phyloP scores from a whole-genome alignment of 2,113 vertebrate species.

The Forbesichthys papilliferus region DNA sequence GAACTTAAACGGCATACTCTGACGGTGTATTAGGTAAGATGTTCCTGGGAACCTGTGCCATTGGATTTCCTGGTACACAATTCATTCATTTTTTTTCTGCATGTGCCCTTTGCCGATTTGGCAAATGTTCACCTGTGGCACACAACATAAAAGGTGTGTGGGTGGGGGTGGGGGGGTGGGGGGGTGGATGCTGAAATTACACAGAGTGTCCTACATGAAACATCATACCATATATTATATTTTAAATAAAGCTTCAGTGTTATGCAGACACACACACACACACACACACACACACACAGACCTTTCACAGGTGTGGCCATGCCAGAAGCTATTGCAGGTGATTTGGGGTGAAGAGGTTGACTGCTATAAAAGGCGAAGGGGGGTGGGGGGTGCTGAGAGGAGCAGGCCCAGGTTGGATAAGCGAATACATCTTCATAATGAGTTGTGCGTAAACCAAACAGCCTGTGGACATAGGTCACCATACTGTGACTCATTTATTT shows the following conservation, averaged over 20 bases:
- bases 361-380: background rate
- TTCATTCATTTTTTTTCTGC: background rate
- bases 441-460: background rate
- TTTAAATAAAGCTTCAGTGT: too few species aligned
- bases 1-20: conserved; percentile 13
- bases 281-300: conserved; percentile 2
- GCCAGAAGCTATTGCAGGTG: background rate
- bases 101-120: background rate
- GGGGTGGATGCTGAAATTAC: background rate
- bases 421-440: conserved; percentile 1
- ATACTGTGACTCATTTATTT: background rate
- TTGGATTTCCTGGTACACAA: conserved; percentile 15
- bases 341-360: background rate
- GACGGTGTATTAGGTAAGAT: background rate
- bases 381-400: background rate
- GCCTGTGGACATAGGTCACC: conserved; percentile 3
- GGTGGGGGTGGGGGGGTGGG: background rate
- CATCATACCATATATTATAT: too few species aligned
- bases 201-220: background rate
- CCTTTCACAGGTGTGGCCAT: background rate
- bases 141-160: background rate
- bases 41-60: conserved; percentile 4
- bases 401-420: background rate
- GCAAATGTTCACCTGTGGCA: too few species aligned
- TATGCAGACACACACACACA: background rate